Percentiles rank a stretch among this genome's conserved stretches.
Conservation (phyloP, 2,113 vertebrate species). For the Psittacula cyanocephala region DNA sequence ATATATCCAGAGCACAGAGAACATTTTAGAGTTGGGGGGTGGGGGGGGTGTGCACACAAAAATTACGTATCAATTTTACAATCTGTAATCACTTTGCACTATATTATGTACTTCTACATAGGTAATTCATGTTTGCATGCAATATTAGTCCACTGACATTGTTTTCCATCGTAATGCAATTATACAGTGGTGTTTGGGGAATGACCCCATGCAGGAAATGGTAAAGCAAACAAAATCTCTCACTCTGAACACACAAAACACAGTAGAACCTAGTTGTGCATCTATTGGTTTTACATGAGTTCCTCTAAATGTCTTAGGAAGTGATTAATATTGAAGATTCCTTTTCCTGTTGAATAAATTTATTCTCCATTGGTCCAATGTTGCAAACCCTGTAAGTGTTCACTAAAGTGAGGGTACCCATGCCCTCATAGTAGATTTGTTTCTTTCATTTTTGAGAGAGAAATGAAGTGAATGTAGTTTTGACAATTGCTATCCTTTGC, state of each 20-base stretch:
- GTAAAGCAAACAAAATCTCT: neutral
- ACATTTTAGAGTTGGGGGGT: neutral
- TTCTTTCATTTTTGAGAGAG: neutral
- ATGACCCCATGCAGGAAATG: neutral
- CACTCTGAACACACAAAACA: neutral
- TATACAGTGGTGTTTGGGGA: neutral
- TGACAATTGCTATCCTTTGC: neutral
- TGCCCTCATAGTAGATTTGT: neutral
- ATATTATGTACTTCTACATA: neutral
- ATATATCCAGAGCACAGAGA: neutral
- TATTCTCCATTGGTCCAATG: neutral
- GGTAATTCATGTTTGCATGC: neutral
- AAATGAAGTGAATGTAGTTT: neutral
- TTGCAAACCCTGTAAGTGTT: neutral
- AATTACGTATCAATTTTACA: neutral
- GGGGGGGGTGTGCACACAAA: neutral
- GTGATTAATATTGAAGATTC: neutral
- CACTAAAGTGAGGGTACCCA: neutral
- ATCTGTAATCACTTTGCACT: neutral
- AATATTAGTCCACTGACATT: neutral
- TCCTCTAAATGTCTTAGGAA: neutral
- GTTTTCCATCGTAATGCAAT: neutral
- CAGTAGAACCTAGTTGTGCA: neutral
- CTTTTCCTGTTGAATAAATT: neutral
- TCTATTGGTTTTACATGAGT: neutral